Evolutionary conservation across 2,113 vertebrate species (phyloP).

Genomic region (Sprattus sprattus): DNA sequence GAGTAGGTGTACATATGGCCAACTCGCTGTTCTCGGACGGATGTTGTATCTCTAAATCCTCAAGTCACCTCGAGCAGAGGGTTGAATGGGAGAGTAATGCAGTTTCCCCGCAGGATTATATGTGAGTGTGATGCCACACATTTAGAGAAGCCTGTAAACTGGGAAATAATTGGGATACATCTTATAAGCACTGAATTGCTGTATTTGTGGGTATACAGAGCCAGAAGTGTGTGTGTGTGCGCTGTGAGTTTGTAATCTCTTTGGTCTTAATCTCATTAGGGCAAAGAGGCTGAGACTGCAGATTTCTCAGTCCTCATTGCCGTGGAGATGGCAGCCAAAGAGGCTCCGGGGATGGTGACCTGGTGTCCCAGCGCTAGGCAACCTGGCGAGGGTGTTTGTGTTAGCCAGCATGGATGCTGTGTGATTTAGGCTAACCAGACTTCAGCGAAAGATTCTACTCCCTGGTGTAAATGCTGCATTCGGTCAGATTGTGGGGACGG

Average conservation of each 20-base stretch:
- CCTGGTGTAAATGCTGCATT: no score
- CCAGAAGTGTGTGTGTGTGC: background rate
- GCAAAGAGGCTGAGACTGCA: conserved; percentile 42
- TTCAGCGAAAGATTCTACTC: no score
- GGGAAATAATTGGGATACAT: background rate
- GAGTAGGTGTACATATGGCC: background rate
- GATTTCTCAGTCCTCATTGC: conserved; percentile 46
- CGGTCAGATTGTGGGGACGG: no score
- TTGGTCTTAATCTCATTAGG: conserved; percentile 65
- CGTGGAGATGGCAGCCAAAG: conserved; percentile 40
- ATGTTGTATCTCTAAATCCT: background rate
- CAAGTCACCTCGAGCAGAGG: background rate
- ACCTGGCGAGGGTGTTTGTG: background rate
- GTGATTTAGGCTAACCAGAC: no score
- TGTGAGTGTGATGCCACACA: background rate
- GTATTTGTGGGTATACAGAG: background rate
- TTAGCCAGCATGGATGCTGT: no score
- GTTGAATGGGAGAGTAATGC: background rate
- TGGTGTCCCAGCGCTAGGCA: background rate
- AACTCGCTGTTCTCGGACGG: background rate
- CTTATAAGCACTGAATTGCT: background rate
- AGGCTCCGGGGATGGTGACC: conserved; percentile 14
- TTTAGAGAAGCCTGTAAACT: background rate
- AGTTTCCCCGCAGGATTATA: background rate
- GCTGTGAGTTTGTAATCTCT: conserved; percentile 53